Evolutionary conservation across 1,140 invertebrate genomes (phyloP).

Genomic region (Pectinophora gossypiella): DNA sequence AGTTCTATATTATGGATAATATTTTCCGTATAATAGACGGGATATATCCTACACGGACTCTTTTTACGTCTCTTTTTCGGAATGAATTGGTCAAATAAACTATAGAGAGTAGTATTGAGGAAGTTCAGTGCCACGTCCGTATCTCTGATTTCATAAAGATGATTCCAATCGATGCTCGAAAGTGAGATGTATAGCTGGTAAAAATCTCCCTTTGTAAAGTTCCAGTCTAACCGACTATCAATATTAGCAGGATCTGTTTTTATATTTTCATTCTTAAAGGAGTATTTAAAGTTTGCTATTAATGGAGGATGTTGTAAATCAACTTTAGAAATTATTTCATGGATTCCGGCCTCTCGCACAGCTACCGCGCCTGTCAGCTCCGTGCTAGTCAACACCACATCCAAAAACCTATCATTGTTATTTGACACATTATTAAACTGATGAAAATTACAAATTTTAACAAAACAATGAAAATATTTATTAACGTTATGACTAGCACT

Average conservation of each 20-base stretch:
- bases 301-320: slow-evolving; percentile 7
- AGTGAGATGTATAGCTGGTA: not conserved
- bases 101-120: not conserved
- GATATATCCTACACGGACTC: not conserved
- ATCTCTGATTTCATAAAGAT: not conserved
- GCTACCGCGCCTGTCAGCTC: not conserved
- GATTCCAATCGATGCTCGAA: not conserved
- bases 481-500: not conserved
- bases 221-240: not conserved
- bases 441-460: not conserved
- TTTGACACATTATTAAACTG: slow-evolving; percentile 8
- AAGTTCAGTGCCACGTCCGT: not conserved
- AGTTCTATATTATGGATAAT: not conserved
- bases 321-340: not conserved
- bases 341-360: not conserved
- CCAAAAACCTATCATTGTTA: slow-evolving; percentile 7
- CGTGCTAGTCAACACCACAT: slow-evolving; percentile 8
- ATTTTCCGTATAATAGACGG: slow-evolving; percentile 3
- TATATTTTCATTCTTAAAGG: not conserved
- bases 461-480: slow-evolving; percentile 2
- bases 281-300: not conserved
- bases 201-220: slow-evolving; percentile 1
- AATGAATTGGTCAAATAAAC: slow-evolving; percentile 1
- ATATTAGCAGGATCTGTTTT: slow-evolving; percentile 3
- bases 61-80: slow-evolving; percentile 2